Base-by-base conservation (phyloP, 2,888 invertebrate species). In the Aromia moschata region DNA sequence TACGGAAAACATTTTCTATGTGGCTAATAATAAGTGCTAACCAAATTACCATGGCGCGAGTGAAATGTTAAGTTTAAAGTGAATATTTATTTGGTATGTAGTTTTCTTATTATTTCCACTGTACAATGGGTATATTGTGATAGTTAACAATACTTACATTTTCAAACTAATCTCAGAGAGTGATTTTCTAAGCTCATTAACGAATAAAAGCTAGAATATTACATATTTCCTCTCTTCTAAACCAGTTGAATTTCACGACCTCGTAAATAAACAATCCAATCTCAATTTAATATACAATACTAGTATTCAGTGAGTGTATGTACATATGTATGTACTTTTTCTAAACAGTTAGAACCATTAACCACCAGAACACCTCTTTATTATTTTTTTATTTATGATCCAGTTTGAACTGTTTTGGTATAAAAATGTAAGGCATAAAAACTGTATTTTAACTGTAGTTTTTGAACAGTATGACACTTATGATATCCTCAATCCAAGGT, bases 81-180 rank as follows among this genome's bases (percentile, higher is more conserved):
- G 31, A 1, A 20, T 30, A 25, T 30, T 45, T 15, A 15, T 31
- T 45, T 31, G 45, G 45, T 45, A 45, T 45, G 45, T 45, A 43
- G 14, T 12, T 43, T 45, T 45, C 33, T n/a, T 31, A 45, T 45
- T 45, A 45, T 30, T 45, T 31, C 20, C 2, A 31, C n/a, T 7
- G n/a, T 16, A 31, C 25, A 45, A 45, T 25, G 16, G 31, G 30
- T 45, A 30, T 12, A 30, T 45, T 31, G 45, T 30, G 15, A 25
- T 45, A 5, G n/a, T 45, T 45, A 45, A 45, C 31, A 3, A 25
- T 43, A 20, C 20, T 10, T 17, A 25, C 43, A 43, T 12, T n/a
- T 18, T 11, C 18, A 25, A 43, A 11, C 25, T 14, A 25, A 18
- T 43, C 16, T 41, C 3, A n/a, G 10, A 17, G 11, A 11, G 16